Evolutionary conservation across 2,888 invertebrate species (phyloP).

Genomic region (Entomobrya proxima): DNA sequence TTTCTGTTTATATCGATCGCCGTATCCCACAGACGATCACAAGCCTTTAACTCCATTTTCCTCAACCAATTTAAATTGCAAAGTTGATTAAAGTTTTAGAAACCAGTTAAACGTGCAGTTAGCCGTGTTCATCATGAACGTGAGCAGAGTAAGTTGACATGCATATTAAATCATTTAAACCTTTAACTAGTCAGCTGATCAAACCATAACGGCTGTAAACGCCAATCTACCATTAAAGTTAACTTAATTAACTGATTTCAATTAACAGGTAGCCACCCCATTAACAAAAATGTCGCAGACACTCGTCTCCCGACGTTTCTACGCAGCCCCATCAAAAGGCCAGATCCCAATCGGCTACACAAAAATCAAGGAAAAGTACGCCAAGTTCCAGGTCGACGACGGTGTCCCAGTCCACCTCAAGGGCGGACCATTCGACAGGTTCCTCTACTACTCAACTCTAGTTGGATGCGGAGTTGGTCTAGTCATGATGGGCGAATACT

Average conservation of each 20-base stretch:
- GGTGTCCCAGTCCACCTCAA: slow-evolving; percentile 70
- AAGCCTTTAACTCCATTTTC: too few species aligned
- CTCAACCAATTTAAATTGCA: too few species aligned
- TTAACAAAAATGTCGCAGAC: background rate
- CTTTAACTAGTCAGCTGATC: background rate
- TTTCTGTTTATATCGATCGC: too few species aligned
- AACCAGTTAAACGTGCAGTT: too few species aligned
- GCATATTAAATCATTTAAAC: background rate
- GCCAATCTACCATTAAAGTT: too few species aligned
- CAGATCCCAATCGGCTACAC: slow-evolving; percentile 56
- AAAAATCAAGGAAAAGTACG: slow-evolving; percentile 61
- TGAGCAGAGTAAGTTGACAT: slow-evolving; percentile 11
- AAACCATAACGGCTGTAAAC: background rate
- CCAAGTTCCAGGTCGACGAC: slow-evolving; percentile 64
- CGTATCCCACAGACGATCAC: too few species aligned
- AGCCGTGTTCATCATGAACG: slow-evolving; percentile 34
- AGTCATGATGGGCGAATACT: slow-evolving; percentile 45
- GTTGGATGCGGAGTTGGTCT: slow-evolving; percentile 43
- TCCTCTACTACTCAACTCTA: slow-evolving; percentile 64
- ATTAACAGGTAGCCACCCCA: slow-evolving; percentile 27
- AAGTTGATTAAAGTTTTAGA: too few species aligned
- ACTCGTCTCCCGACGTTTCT: background rate
- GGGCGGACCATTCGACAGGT: slow-evolving; percentile 56
- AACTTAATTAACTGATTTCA: background rate
- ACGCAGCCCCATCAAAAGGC: background rate